These are phyloP conservation scores for Clarias laeviceps DNA, from an alignment of 2,797 vertebrate genomes.

Conservation along the genomic window DNA sequence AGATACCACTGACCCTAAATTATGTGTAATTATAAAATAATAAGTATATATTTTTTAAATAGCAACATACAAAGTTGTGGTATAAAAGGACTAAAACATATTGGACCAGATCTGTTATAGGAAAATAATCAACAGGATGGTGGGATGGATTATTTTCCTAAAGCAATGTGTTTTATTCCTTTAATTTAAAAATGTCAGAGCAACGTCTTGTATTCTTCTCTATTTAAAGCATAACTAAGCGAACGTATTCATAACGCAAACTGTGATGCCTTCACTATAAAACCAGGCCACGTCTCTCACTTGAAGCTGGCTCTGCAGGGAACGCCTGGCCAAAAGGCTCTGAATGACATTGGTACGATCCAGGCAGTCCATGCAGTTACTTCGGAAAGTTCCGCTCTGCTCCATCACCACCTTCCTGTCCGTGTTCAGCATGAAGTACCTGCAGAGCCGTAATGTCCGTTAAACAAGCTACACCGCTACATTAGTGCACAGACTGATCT, in stretches of 20 bases:
- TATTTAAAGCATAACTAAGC: no score
- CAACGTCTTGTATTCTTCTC: no score
- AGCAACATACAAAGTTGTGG: background rate
- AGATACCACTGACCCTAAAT: background rate
- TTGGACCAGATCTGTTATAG: background rate
- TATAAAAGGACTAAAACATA: background rate
- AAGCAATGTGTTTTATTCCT: background rate
- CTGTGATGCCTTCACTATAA: background rate
- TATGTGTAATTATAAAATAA: background rate
- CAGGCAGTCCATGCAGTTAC: conserved; percentile 98
- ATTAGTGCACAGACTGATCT: background rate
- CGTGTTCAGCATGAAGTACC: conserved; percentile 91
- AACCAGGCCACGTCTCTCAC: conserved; percentile 61
- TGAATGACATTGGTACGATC: conserved; percentile 96
- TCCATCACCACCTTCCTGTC: conserved; percentile 80
- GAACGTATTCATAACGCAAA: no score
- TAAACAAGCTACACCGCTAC: no score
- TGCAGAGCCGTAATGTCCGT: conserved; percentile 52
- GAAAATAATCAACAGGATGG: background rate
- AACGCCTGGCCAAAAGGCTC: conserved; percentile 89
- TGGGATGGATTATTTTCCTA: background rate
- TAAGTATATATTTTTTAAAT: background rate
- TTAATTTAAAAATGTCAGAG: background rate
- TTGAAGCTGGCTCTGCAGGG: conserved; percentile 95
- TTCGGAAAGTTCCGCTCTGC: conserved; percentile 93